Evolutionary conservation across 2,888 invertebrate genomes (phyloP), one percentile per base, ranked within the genome.

Genomic region (Andricus curvator): DNA sequence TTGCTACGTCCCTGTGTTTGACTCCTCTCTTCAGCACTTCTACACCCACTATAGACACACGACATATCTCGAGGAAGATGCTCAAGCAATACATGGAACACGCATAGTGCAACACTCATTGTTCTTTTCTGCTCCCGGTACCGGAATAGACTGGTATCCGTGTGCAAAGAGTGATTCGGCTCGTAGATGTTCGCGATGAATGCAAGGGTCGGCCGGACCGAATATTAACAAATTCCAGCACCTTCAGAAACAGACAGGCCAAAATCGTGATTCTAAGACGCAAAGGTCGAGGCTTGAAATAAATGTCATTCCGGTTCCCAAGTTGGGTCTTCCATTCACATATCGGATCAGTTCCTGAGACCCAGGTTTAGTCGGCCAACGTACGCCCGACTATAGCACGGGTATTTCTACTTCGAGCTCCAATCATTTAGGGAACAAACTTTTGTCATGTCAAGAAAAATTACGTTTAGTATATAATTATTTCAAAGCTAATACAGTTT

Each of bases 61-160:
- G 79, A 66, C 83, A 80, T 83, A 80, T 79, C 84, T 85, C 68
- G 82, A 83, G 70, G 78, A 85, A 84, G 86, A 87, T 85, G 86
- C 83, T 83, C 84, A 84, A 84, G 87, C 86, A 86, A 87, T 88
- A 86, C 86, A 87, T 86, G 78, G 83, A 85, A 84, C 85, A 84
- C 84, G 79, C 80, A 83, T 83, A 84, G 80, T 83, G 86, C 86
- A 87, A 88, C 86, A 88, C 89, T 91, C 92, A 92, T 92, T 92
- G 92, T 92, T 92, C 92, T 91, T 92, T 86, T 86, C 89, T 89
- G 85, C 87, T 87, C 86, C 86, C 84, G 86, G 84, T 87, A 88
- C 91, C 88, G 88, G 91, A 92, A 92, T 92, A 91, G 92, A 91
- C 90, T 87, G 89, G 88, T 88, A 87, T 88, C 84, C 86, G 83